Evolutionary conservation across 2,888 invertebrate genomes (phyloP).

Genomic region (Elegia similella): DNA sequence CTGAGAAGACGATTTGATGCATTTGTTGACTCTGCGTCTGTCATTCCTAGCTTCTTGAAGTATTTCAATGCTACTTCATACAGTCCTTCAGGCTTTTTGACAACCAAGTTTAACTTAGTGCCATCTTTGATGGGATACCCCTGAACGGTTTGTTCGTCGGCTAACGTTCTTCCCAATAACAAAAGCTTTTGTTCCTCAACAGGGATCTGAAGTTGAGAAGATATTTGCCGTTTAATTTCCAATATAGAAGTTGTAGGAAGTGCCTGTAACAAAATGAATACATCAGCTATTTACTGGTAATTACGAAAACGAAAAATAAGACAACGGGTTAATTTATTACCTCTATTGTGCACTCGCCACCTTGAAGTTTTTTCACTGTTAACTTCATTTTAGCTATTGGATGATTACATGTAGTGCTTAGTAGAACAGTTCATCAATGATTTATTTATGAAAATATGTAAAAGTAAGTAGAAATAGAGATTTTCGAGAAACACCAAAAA

Average conservation of each 20-base stretch:
- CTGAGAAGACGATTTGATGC: conserved; percentile 82
- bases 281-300: not conserved
- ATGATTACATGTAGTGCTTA: not conserved
- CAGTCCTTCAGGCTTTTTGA: conserved; percentile 85
- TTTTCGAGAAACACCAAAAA: not conserved
- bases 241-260: conserved; percentile 81
- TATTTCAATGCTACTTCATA: conserved; percentile 81
- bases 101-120: conserved; percentile 86
- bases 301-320: conserved; percentile 19
- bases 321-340: conserved; percentile 52
- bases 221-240: conserved; percentile 86
- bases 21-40: conserved; percentile 83
- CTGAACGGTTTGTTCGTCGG: conserved; percentile 86
- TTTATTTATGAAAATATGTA: not conserved
- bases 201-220: conserved; percentile 84
- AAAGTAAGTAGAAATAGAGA: not conserved
- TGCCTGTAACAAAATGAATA: conserved; percentile 56
- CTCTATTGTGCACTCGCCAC: conserved; percentile 85
- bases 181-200: conserved; percentile 86
- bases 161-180: conserved; percentile 85
- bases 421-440: not conserved
- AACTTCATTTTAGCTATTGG: conserved; percentile 83
- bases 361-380: conserved; percentile 87
- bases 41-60: conserved; percentile 81
- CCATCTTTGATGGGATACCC: conserved; percentile 89